phyloP scores from a whole-genome alignment of 2,113 vertebrate species.

The Channa maculata region DNA sequence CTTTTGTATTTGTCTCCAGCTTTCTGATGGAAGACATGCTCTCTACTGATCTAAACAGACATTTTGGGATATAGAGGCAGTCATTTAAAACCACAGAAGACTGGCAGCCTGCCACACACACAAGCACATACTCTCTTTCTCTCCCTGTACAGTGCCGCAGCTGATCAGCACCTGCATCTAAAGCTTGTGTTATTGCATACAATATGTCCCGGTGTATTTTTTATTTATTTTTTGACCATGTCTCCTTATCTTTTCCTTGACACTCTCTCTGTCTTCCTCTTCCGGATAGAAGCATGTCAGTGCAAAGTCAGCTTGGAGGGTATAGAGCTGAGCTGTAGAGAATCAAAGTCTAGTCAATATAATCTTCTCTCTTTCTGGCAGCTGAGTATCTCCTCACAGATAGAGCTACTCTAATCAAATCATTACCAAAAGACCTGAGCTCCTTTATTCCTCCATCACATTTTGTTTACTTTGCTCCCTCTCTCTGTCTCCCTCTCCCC shows the following conservation, averaged over 20 bases:
- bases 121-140: background rate
- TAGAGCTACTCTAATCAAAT: constrained; percentile 33
- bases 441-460: background rate
- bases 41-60: constrained; percentile 42
- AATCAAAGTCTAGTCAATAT: constrained; percentile 26
- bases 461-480: background rate
- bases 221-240: background rate
- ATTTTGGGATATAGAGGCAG: constrained; percentile 32
- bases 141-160: no score
- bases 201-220: constrained; percentile 7
- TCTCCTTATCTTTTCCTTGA: constrained; percentile 13
- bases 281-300: constrained; percentile 59
- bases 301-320: constrained; percentile 45
- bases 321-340: constrained; percentile 26
- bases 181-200: constrained; percentile 4
- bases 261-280: constrained; percentile 21
- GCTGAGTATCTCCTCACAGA: constrained; percentile 10
- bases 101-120: constrained; percentile 18
- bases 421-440: constrained; percentile 11
- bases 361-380: constrained; percentile 20
- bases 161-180: constrained; percentile 23
- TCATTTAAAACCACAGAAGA: constrained; percentile 30
- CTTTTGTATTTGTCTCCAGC: constrained; percentile 23
- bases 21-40: constrained; percentile 30
- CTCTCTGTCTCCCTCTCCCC: background rate